Evolutionary conservation across 2,888 invertebrate species (phyloP), one percentile per base, ranked within the genome.

Genomic region (Rotaria macrura): DNA sequence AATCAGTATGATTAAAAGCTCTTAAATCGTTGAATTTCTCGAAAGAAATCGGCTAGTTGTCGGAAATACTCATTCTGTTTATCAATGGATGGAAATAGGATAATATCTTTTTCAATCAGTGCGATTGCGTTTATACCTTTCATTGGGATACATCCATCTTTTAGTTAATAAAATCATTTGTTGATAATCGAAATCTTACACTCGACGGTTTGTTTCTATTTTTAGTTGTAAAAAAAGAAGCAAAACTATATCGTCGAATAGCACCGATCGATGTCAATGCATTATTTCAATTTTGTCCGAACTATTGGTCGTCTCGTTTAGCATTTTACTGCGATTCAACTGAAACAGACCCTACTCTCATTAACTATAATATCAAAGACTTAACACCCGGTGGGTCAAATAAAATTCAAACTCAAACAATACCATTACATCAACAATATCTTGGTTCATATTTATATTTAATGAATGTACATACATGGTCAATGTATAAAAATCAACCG

Each of bases 391-490:
- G 65, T 38, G 34, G 34, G 6, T 65, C 65, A 65, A 65, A 29
- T 29, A 65, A 34, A 65, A 34, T 34, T 34, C 65, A 34, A 65
- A 65, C 5, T 29, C 34, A 65, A 34, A 34, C 34, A 17, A 34
- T 65, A 17, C 29, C 34, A 65, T 65, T 65, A 17, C 29, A 17
- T 65, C 65, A 65, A 65, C 29, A 34, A 34, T 34, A 34, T 1
- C 4, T 6, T 65, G 65, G 65, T 14, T 65, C 65, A 65, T 65
- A 65, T 65, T 34, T 65, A 17, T 65, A 43, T 79, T n/a, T 43
- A 79, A 43, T 43, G 25, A 79, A 79, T 79, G 79, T 79, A 43
- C 79, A 79, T 43, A n/a, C 40, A 43, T 79, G 79, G 79, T 79
- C 79, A 25, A n/a, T 65, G 4, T 65, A 17, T 34, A 65, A 65